Percentiles rank a stretch among this genome's conserved stretches.
These are phyloP conservation scores for Meiosimyza platycephala DNA, from an alignment of 2,888 invertebrate genomes.

Conservation along the genomic window DNA sequence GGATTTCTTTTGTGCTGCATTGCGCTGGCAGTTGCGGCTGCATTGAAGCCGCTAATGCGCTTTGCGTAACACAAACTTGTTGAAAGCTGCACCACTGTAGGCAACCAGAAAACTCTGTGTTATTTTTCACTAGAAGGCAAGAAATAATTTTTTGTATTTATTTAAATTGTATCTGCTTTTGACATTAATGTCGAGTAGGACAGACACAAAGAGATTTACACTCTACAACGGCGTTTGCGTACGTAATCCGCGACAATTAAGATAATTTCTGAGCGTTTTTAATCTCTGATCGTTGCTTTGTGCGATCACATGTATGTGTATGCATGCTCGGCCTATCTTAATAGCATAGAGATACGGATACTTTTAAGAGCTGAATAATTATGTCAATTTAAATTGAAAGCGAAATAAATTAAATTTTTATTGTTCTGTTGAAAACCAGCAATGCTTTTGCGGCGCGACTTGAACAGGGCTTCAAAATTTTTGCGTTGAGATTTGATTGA, in stretches of 20 bases:
- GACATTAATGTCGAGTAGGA: conserved; percentile 23
- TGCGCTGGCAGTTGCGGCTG: conserved; percentile 7
- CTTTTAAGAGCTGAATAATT: conserved; percentile 41
- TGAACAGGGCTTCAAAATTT: too few relatives aligned
- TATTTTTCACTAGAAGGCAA: background rate
- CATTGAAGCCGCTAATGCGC: conserved; percentile 8
- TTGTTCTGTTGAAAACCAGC: conserved; percentile 5
- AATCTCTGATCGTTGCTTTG: conserved; percentile 11
- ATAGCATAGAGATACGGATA: conserved; percentile 2
- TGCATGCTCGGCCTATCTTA: conserved; percentile 10
- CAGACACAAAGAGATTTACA: background rate
- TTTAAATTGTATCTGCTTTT: conserved; percentile 27
- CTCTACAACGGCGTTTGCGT: background rate
- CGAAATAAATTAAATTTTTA: conserved; percentile 44
- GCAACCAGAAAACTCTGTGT: background rate
- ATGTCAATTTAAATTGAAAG: conserved; percentile 46
- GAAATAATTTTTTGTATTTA: conserved; percentile 14
- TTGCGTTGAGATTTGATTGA: conserved; percentile 10
- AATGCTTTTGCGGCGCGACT: background rate
- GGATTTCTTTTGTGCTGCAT: conserved; percentile 47
- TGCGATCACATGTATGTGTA: background rate
- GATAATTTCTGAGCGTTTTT: conserved; percentile 25
- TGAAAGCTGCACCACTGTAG: conserved; percentile 26
- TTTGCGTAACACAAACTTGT: conserved; percentile 14
- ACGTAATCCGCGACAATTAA: conserved; percentile 29